phyloP scores from a whole-genome alignment of 2,888 invertebrate genomes.

The Pandemis heparana region DNA sequence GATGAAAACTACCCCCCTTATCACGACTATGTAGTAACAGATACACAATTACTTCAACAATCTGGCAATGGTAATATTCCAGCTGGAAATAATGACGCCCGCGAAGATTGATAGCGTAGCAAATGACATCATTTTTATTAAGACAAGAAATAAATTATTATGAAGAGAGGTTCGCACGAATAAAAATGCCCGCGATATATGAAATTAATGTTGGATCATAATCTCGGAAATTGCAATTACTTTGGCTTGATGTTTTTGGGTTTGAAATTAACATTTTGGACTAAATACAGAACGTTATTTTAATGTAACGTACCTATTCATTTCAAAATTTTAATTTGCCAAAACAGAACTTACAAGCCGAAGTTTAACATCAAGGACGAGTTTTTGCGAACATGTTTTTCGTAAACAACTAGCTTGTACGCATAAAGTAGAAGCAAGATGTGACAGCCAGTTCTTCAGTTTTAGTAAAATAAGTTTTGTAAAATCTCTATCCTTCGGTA shows the following conservation, averaged over 20 bases:
- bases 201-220: conserved; percentile 37
- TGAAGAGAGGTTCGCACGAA: conserved; percentile 48
- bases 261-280: not conserved
- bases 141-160: conserved; percentile 49
- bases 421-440: too few species aligned
- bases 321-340: not conserved
- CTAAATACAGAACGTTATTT: not conserved
- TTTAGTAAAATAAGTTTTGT: too few species aligned
- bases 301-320: not conserved
- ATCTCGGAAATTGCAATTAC: conserved; percentile 34
- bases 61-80: conserved; percentile 15
- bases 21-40: not conserved
- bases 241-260: conserved; percentile 15
- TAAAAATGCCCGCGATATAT: conserved; percentile 39
- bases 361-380: not conserved
- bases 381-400: not conserved
- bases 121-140: conserved; percentile 50
- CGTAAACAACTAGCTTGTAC: too few species aligned
- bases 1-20: not conserved
- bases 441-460: too few species aligned
- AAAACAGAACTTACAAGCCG: not conserved
- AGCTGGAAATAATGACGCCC: conserved; percentile 34
- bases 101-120: conserved; percentile 41
- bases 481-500: too few species aligned
- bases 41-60: not conserved